Percentiles rank a stretch among this genome's conserved stretches.
These are phyloP conservation scores for Sciurus niger DNA, from an alignment of 2,113 vertebrate genomes.

Conservation along the genomic window DNA sequence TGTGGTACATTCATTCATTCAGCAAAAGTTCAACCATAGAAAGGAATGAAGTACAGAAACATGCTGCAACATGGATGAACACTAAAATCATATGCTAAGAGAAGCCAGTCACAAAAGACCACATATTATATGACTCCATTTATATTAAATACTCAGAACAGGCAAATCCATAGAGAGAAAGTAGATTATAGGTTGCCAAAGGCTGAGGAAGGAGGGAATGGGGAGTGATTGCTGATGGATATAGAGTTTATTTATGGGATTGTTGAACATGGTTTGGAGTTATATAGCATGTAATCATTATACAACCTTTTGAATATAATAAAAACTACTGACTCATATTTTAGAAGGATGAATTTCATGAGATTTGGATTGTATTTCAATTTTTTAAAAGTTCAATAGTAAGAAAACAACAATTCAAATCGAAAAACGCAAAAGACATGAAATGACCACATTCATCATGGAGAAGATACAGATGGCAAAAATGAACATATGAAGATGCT, in stretches of 20 bases:
- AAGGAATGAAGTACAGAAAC: background rate
- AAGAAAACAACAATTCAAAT: background rate
- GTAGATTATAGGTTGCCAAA: background rate
- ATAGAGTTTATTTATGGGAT: background rate
- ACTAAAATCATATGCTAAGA: background rate
- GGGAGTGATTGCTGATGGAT: background rate
- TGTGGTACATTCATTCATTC: background rate
- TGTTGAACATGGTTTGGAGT: background rate
- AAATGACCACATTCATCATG: background rate
- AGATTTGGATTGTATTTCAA: background rate
- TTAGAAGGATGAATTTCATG: background rate
- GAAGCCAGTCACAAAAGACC: background rate
- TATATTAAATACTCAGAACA: background rate
- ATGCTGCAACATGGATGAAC: background rate
- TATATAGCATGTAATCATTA: background rate
- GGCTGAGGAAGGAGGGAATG: background rate
- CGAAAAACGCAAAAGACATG: background rate
- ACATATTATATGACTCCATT: background rate
- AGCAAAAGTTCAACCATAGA: background rate
- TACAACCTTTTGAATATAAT: background rate
- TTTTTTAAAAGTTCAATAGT: background rate
- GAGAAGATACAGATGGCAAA: background rate
- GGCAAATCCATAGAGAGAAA: background rate
- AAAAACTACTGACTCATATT: background rate
- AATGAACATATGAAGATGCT: background rate